These are phyloP conservation scores for Ctena decussata DNA, from an alignment of 2,888 invertebrate genomes.

Conservation along the genomic window DNA sequence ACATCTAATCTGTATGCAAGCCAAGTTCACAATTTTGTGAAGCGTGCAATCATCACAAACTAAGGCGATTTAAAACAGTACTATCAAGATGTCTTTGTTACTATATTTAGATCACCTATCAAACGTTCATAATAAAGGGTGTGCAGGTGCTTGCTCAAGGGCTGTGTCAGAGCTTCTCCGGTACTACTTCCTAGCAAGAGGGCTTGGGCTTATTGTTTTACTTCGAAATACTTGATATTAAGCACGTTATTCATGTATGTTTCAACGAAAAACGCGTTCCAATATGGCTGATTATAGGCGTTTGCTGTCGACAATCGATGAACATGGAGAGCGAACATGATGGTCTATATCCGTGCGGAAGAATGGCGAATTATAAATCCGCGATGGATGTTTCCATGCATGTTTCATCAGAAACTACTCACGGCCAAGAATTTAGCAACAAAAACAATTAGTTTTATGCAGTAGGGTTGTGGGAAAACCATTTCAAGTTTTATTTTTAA, in stretches of 20 bases:
- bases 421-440: too few relatives aligned
- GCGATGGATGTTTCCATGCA: conserved; percentile 30
- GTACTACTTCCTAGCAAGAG: conserved; percentile 73
- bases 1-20: conserved; percentile 22
- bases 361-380: conserved; percentile 72
- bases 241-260: background rate
- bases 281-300: conserved; percentile 62
- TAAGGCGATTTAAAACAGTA: conserved; percentile 65
- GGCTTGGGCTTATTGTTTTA: background rate
- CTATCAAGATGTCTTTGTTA: conserved; percentile 67
- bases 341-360: conserved; percentile 67
- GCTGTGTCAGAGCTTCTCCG: conserved; percentile 65
- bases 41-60: conserved; percentile 41
- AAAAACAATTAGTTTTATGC: too few relatives aligned
- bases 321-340: conserved; percentile 16
- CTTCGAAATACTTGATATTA: background rate
- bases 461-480: too few relatives aligned
- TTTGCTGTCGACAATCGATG: conserved; percentile 12
- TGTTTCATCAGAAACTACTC: too few relatives aligned
- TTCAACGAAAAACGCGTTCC: conserved; percentile 11
- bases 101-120: conserved; percentile 67
- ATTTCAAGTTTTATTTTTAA: too few relatives aligned
- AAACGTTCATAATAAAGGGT: conserved; percentile 68
- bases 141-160: conserved; percentile 77
- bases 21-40: conserved; percentile 10